Evolutionary conservation across 2,797 vertebrate genomes (phyloP).

Genomic region (Phrynocephalus guinanensis): DNA sequence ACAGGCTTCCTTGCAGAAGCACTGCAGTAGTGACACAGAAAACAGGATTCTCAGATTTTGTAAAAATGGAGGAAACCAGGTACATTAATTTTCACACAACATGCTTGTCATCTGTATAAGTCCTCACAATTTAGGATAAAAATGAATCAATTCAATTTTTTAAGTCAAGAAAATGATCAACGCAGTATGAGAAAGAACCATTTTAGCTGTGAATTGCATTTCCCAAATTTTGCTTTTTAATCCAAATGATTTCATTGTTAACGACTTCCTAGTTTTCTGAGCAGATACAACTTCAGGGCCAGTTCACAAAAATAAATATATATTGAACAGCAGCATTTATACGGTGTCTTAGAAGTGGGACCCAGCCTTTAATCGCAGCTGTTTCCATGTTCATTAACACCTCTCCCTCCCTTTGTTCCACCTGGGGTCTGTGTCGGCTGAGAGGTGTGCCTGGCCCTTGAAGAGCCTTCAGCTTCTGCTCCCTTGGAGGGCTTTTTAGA

Average conservation of each 20-base stretch:
- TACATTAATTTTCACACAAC: background rate
- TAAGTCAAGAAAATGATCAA: background rate
- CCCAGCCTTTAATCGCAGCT: background rate
- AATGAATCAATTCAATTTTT: background rate
- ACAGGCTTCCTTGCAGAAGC: background rate
- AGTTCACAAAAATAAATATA: background rate
- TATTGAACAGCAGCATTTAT: background rate
- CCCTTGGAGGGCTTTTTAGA: too few species aligned
- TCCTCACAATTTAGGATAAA: background rate
- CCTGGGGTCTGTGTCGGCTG: too few species aligned
- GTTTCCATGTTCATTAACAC: background rate
- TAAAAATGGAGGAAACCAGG: background rate
- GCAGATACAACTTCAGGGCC: background rate
- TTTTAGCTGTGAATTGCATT: background rate
- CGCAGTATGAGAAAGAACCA: background rate
- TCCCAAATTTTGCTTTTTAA: background rate
- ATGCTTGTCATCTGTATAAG: background rate
- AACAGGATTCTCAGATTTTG: background rate
- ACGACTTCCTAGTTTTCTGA: background rate
- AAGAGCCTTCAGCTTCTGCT: too few species aligned
- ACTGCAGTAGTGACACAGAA: constrained; percentile 4
- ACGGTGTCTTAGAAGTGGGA: background rate
- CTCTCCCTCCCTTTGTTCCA: too few species aligned
- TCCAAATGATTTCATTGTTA: background rate
- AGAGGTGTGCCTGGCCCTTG: too few species aligned